phyloP scores from a whole-genome alignment of 2,797 vertebrate genomes.

The Rallus crepitans region DNA sequence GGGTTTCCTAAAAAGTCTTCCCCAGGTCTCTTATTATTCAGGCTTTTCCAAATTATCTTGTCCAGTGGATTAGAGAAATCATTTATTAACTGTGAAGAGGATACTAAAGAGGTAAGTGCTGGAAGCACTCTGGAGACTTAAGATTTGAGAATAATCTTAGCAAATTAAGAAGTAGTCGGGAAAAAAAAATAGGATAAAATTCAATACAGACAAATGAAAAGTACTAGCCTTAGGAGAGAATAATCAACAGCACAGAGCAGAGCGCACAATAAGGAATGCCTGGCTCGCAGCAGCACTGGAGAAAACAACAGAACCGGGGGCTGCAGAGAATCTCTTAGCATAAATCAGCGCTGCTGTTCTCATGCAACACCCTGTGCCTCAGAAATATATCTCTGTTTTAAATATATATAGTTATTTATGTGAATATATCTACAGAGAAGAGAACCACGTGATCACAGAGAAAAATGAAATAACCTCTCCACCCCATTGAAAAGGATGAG shows the following conservation, averaged over 20 bases:
- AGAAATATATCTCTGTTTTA: neutral
- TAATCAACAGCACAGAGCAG: slow-evolving; percentile 24
- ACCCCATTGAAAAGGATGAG: neutral
- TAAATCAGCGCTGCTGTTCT: neutral
- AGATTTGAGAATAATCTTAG: slow-evolving; percentile 35
- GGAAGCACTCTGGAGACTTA: slow-evolving; percentile 21
- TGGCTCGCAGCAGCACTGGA: neutral
- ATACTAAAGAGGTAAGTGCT: slow-evolving; percentile 33
- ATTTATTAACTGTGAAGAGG: slow-evolving; percentile 47
- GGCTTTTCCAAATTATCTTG: slow-evolving; percentile 33
- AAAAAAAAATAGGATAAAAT: neutral
- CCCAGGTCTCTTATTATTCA: neutral
- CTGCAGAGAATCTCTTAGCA: neutral
- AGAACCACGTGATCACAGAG: neutral
- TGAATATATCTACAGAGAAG: neutral
- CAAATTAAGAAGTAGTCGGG: slow-evolving; percentile 8
- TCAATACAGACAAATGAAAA: slow-evolving; percentile 38
- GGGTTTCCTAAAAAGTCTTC: neutral
- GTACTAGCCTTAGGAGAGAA: slow-evolving; percentile 29
- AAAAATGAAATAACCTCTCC: neutral
- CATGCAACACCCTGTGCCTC: neutral
- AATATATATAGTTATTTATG: neutral
- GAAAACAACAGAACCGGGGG: neutral
- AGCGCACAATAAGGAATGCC: neutral
- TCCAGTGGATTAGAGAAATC: slow-evolving; percentile 45